phyloP scores from a whole-genome alignment of 2,888 invertebrate species.

The Aleiodes testaceus region DNA sequence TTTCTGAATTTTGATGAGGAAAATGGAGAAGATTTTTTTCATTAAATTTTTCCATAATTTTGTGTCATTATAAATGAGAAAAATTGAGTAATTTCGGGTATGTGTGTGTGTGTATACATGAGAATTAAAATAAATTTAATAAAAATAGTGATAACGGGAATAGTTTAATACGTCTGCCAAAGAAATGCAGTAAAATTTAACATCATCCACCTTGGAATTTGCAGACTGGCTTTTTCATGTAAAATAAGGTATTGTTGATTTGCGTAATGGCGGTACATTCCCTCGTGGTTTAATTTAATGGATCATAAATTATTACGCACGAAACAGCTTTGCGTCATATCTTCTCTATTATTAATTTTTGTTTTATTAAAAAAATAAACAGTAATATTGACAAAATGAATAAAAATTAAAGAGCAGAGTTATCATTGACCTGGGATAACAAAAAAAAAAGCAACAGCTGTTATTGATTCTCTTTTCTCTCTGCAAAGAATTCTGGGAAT shows the following conservation, averaged over 20 bases:
- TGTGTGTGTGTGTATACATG: too few relatives aligned
- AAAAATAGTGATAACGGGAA: too few relatives aligned
- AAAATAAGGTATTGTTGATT: background rate
- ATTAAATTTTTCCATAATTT: too few relatives aligned
- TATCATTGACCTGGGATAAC: conserved; percentile 8
- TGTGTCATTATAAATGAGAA: too few relatives aligned
- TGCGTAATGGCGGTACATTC: background rate
- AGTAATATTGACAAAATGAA: background rate
- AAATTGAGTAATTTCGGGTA: too few relatives aligned
- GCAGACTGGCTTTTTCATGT: background rate
- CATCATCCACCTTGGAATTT: background rate
- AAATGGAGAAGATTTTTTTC: too few relatives aligned
- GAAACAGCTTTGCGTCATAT: background rate
- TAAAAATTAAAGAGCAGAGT: background rate
- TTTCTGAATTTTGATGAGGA: too few relatives aligned
- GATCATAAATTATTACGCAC: conserved; percentile 4
- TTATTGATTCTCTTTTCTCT: background rate
- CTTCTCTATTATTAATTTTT: too few relatives aligned
- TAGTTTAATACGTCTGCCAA: too few relatives aligned
- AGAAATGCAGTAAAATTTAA: background rate
- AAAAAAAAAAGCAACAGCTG: conserved; percentile 32
- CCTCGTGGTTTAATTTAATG: conserved; percentile 19
- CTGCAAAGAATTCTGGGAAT: conserved; percentile 5
- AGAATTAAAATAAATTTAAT: too few relatives aligned
- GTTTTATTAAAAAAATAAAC: too few relatives aligned